Evolutionary conservation across 2,113 vertebrate genomes (phyloP), one percentile per base, ranked within the genome.

Genomic region (Sphaerodactylus townsendi): DNA sequence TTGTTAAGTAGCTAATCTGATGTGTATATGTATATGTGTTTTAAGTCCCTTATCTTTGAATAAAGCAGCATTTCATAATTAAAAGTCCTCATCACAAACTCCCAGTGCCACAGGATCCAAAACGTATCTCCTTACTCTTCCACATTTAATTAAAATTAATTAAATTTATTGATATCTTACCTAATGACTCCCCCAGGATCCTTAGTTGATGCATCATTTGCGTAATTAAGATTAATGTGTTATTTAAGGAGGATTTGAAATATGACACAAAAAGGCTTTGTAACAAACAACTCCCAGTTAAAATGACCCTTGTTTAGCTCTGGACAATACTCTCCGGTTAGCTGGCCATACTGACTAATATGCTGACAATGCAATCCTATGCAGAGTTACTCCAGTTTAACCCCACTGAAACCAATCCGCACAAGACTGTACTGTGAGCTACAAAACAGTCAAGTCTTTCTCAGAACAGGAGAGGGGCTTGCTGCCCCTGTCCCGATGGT

Each of bases 251-350:
- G 30, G 69, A 62, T 82, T 41, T 46, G 13, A 73, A 71, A 87
- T 76, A 81, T 23, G 3, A 3, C 64, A 65, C 86, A 71, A 76
- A 77, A 39, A 75, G 85, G 68, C 35, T 76, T 81, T 53, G 46
- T 37, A n/a, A 39, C 65, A 3, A 41, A 44, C 23, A 50, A 50
- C 37, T 3, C n/a, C 9, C 4, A 53, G 13, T 79, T 75, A 65
- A 72, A 68, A 56, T 62, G 70, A 44, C 83, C 77, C 65, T n/a
- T 76, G 85, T 89, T 84, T 10, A n/a, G 35, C 76, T 71, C 89
- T 73, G 56, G 79, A 19, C 48, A 13, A 64, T 62, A 35, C 50
- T 69, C 17, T 13, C 48, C n/a, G n/a, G n/a, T n/a, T n/a, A 9
- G 68, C 13, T 6, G 25, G 28, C 35, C 35, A 15, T 13, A 14